Base-by-base conservation (phyloP, 2,888 invertebrate species). In the Helleia helle region DNA sequence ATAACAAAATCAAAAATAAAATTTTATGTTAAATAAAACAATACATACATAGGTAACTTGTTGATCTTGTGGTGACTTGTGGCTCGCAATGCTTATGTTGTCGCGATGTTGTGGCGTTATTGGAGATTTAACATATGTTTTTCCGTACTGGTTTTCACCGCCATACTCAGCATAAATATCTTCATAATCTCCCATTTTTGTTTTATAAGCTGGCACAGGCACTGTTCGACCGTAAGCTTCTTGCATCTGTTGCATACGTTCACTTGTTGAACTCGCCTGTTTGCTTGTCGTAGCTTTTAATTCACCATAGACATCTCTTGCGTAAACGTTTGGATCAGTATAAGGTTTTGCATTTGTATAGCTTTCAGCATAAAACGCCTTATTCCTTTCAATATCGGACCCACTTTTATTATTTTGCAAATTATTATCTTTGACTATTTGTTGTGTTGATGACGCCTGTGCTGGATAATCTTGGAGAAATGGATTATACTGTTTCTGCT, bases 221-320 rank as follows among this genome's bases (percentile, higher is more conserved):
- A 71, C 73, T 25, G 91, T 90, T 47, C 92, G 80, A 1, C 93
- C 93, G 59, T 94, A 94, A 7, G 93, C 92, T 59, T 94, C 94
- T 0, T 94, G 94, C 1, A 94, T 94, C 59, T 94, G 94, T 0
- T 94, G 94, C 1, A 94, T 94, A 50, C 94, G 86, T 51, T 94
- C 18, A 24, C 26, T 40, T 15, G 25, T 17, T 12, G 12, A 24
- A 24, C 8, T 25, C 13, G 3, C 25, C 24, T 13, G 13, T 36
- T 22, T 24, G 22, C 13, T 22, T 13, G 6, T 13, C 18, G 9
- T 24, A 22, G 8, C 37, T 57, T 62, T 71, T 12, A 71, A 44
- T 51, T 81, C 81, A 8, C 80, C 76, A 47, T 80, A 81, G 17
- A 73, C 59, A 41, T 83, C 75, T 48, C 64, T 73, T 28, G 60